phyloP scores from a whole-genome alignment of 1,140 invertebrate genomes.

The Sitodiplosis mosellana region DNA sequence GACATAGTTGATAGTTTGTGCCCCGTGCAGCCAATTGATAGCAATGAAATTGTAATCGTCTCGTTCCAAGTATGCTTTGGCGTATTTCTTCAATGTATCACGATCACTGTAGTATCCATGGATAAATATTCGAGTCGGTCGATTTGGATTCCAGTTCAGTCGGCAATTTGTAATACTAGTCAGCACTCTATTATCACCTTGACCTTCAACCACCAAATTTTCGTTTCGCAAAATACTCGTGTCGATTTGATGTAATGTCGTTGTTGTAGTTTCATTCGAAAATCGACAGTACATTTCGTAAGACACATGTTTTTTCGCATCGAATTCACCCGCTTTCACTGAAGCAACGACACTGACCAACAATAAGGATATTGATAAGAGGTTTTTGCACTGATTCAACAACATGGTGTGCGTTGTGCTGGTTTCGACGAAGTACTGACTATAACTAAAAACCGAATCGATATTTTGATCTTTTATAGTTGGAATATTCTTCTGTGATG shows the following conservation, averaged over 20 bases:
- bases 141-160: not conserved
- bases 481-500: no score
- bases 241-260: not conserved
- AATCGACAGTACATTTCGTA: not conserved
- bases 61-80: not conserved
- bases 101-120: not conserved
- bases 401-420: no score
- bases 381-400: no score
- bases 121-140: not conserved
- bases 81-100: not conserved
- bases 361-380: no score
- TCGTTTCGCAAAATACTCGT: not conserved
- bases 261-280: not conserved
- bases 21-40: not conserved
- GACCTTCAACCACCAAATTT: not conserved
- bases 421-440: no score
- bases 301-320: not conserved
- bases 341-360: conserved; percentile 1
- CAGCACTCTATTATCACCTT: not conserved
- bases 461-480: no score
- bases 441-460: no score
- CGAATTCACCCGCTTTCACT: not conserved
- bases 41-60: conserved; percentile 1
- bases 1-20: not conserved
- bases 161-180: no score